phyloP scores from a whole-genome alignment of 1,140 invertebrate genomes.

The Tetramorium alpestre region DNA sequence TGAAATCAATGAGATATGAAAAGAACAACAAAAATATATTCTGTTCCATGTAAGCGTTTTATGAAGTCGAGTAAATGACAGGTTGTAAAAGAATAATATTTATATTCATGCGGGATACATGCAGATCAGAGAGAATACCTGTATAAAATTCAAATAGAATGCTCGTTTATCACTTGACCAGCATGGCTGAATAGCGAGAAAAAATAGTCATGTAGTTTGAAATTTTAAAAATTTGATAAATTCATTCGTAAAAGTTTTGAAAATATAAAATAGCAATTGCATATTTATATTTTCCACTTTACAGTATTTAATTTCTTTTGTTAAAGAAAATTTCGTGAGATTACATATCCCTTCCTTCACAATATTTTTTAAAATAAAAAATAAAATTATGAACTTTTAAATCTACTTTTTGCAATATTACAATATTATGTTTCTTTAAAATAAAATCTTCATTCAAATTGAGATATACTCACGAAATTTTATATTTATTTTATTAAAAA shows the following conservation, averaged over 20 bases:
- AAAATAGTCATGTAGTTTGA: not conserved
- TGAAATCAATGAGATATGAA: not conserved
- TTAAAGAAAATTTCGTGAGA: not conserved
- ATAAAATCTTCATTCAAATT: not conserved
- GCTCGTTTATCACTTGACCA: not conserved
- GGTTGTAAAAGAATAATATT: slow-evolving; percentile 23
- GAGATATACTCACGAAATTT: not conserved
- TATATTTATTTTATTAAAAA: not conserved
- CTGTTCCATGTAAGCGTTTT: not conserved
- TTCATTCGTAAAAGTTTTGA: not conserved
- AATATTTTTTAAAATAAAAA: not conserved
- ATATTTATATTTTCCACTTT: not conserved
- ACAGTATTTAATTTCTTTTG: not conserved
- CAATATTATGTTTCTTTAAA: not conserved
- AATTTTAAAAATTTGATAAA: not conserved
- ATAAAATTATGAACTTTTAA: not conserved
- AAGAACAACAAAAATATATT: not conserved
- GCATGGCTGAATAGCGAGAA: not conserved
- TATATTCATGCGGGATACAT: slow-evolving; percentile 21
- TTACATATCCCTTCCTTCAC: not conserved
- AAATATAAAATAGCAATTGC: not conserved
- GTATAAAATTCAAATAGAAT: slow-evolving; percentile 20
- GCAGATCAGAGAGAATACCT: not conserved
- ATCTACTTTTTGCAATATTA: not conserved
- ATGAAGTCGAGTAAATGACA: slow-evolving; percentile 24